Percentiles rank a stretch among this genome's conserved stretches.
phyloP scores from a whole-genome alignment of 2,888 invertebrate genomes.

The Orchesella flavescens region DNA sequence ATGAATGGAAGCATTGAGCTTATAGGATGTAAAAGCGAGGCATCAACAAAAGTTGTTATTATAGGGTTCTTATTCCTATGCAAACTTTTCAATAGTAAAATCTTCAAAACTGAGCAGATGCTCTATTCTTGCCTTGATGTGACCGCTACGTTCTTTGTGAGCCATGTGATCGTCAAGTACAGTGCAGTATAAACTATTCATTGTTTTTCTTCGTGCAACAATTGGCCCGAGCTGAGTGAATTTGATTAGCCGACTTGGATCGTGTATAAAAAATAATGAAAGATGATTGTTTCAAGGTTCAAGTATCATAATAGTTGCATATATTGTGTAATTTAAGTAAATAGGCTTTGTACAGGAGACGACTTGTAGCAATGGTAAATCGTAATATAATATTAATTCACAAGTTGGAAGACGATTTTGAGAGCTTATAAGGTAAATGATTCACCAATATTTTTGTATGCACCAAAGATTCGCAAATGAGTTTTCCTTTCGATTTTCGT shows the following conservation, averaged over 20 bases:
- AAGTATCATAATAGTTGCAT: slow-evolving; percentile 3
- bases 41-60: no score
- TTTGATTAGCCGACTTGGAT: slow-evolving; percentile 52
- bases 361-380: neutral
- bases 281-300: slow-evolving; percentile 52
- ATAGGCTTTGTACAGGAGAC: neutral
- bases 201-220: slow-evolving; percentile 33
- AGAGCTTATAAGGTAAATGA: slow-evolving; percentile 3
- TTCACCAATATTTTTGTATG: slow-evolving; percentile 14
- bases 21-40: no score
- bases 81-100: neutral
- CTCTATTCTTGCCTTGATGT: slow-evolving; percentile 52
- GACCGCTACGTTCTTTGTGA: slow-evolving; percentile 43
- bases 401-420: neutral
- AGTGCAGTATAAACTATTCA: slow-evolving; percentile 16
- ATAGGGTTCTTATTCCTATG: neutral
- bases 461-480: neutral
- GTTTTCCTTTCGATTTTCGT: slow-evolving; percentile 30
- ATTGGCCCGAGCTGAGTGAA: slow-evolving; percentile 41
- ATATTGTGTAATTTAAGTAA: slow-evolving; percentile 2
- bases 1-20: slow-evolving; percentile 15
- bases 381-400: no score
- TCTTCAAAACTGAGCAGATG: slow-evolving; percentile 27
- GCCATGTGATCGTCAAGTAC: slow-evolving; percentile 19
- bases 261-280: slow-evolving; percentile 51